Conservation (phyloP, 2,113 vertebrate species). For the Rhagologus leucostigma region DNA sequence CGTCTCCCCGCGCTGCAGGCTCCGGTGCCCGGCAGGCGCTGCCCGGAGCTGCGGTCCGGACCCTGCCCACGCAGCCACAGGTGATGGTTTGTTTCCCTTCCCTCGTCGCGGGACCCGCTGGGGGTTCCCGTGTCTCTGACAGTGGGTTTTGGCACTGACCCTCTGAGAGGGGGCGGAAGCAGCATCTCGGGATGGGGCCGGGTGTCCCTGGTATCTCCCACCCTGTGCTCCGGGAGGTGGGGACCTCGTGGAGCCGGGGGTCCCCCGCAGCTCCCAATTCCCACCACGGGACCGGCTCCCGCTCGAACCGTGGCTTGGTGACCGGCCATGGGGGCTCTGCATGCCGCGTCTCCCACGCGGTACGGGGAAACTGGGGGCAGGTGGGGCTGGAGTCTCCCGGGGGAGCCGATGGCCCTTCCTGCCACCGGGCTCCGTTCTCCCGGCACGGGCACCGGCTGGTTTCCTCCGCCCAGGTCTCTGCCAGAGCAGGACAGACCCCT, state of each 20-base stretch:
- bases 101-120: neutral
- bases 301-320: neutral
- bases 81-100: neutral
- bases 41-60: neutral
- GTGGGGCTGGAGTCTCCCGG: neutral
- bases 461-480: neutral
- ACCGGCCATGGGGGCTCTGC: neutral
- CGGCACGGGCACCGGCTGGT: neutral
- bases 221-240: no score
- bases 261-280: neutral
- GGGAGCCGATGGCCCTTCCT: neutral
- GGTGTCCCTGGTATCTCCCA: neutral
- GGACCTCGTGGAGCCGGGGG: neutral
- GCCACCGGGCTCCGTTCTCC: neutral
- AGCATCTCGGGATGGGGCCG: neutral
- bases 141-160: neutral
- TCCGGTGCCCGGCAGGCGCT: neutral
- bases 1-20: neutral
- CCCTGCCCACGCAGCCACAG: neutral
- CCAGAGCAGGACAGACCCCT: neutral
- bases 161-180: neutral
- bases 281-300: neutral
- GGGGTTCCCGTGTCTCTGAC: neutral
- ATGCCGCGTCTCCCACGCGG: fast-evolving
- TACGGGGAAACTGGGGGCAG: neutral